phyloP scores from a whole-genome alignment of 2,113 vertebrate genomes.

The Tupaia chinensis region DNA sequence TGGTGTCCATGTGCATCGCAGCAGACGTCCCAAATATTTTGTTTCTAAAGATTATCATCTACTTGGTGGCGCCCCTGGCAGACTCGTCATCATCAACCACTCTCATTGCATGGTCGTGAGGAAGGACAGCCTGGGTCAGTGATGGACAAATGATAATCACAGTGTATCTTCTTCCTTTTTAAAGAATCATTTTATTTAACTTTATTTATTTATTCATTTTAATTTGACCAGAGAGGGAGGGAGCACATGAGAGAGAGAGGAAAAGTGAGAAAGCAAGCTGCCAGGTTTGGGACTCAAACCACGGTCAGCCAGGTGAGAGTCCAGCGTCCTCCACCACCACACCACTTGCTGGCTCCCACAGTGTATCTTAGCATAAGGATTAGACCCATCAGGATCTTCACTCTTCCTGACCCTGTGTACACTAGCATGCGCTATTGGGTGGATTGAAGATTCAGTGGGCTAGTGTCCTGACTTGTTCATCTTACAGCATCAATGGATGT shows the following conservation, averaged over 20 bases:
- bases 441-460: background rate
- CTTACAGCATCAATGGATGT: background rate
- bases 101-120: background rate
- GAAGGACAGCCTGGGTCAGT: background rate
- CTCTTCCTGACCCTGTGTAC: background rate
- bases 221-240: too few species aligned
- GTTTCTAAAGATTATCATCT: slow-evolving; percentile 6
- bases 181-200: too few species aligned
- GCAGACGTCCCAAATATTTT: background rate
- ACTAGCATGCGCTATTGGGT: background rate
- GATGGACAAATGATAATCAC: background rate
- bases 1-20: background rate
- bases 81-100: background rate
- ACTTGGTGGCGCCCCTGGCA: background rate
- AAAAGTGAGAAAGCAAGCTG: too few species aligned
- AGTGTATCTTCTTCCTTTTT: background rate
- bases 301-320: too few species aligned
- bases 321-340: too few species aligned
- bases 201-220: too few species aligned
- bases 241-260: too few species aligned
- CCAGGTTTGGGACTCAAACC: too few species aligned
- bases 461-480: background rate
- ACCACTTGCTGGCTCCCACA: background rate
- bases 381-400: background rate
- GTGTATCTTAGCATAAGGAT: background rate